phyloP scores from a whole-genome alignment of 2,113 vertebrate species.

The Willisornis vidua region DNA sequence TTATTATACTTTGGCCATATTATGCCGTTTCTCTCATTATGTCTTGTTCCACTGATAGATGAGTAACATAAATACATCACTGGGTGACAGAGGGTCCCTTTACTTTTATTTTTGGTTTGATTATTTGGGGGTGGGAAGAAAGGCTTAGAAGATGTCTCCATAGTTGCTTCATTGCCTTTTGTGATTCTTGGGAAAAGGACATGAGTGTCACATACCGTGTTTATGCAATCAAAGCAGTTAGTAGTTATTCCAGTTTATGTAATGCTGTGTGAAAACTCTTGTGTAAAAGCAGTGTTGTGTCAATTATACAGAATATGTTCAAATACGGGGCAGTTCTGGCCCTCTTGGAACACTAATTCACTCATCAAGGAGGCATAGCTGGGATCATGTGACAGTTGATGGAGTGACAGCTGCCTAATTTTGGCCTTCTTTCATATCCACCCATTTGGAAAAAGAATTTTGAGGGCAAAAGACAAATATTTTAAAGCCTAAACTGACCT shows the following conservation, averaged over 20 bases:
- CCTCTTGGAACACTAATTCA: neutral
- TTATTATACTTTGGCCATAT: neutral
- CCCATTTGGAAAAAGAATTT: neutral
- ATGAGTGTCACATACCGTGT: neutral
- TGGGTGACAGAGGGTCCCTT: neutral
- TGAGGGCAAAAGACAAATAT: neutral
- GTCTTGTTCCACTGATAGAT: neutral
- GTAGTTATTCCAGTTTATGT: neutral
- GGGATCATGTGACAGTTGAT: neutral
- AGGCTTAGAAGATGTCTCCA: neutral
- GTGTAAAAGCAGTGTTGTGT: neutral
- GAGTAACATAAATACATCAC: neutral
- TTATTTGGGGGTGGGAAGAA: accelerated
- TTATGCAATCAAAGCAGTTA: neutral
- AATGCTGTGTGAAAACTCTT: neutral
- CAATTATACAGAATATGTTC: neutral
- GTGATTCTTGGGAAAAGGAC: neutral
- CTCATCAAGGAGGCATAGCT: neutral
- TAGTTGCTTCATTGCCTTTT: neutral
- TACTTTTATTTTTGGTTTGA: neutral
- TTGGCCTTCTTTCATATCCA: neutral
- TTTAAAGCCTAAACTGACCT: neutral
- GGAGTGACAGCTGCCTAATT: neutral
- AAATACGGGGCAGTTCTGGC: neutral
- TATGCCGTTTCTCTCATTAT: neutral